Evolutionary conservation across 1,140 invertebrate species (phyloP).

Genomic region (Vanessa tameamea): DNA sequence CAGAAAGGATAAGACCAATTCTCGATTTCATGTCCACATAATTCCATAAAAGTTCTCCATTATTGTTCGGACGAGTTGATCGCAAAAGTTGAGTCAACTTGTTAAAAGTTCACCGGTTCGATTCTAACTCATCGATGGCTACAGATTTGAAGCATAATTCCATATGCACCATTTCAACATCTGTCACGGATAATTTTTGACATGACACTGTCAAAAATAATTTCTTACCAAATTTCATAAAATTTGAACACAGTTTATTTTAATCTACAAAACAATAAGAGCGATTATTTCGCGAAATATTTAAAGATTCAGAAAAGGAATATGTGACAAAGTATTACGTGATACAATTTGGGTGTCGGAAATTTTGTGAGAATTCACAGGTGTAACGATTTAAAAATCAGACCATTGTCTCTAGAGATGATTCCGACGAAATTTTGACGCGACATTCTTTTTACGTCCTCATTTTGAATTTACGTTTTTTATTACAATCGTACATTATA

Average conservation of each 20-base stretch:
- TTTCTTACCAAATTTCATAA: neutral
- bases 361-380: slow-evolving; percentile 5
- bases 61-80: slow-evolving; percentile 30
- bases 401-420: slow-evolving; percentile 1
- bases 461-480: slow-evolving; percentile 6
- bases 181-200: neutral
- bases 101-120: slow-evolving; percentile 32
- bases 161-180: slow-evolving; percentile 2
- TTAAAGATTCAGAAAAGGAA: neutral
- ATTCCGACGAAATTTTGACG: neutral
- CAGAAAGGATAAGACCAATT: slow-evolving; percentile 30
- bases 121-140: slow-evolving; percentile 13
- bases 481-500: slow-evolving; percentile 11
- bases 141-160: neutral
- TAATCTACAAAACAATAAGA: neutral
- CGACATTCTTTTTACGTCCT: neutral
- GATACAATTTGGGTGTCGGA: neutral
- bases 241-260: neutral
- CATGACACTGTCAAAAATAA: neutral
- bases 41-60: slow-evolving; percentile 35
- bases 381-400: neutral
- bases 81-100: slow-evolving; percentile 30
- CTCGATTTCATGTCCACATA: slow-evolving; percentile 36
- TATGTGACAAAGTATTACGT: neutral
- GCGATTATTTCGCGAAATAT: neutral